A percentile compares a stretch with the other conserved stretches of the same genome.
These are phyloP conservation scores for Dryobota labecula DNA, from an alignment of 2,888 invertebrate species.

Conservation along the genomic window DNA sequence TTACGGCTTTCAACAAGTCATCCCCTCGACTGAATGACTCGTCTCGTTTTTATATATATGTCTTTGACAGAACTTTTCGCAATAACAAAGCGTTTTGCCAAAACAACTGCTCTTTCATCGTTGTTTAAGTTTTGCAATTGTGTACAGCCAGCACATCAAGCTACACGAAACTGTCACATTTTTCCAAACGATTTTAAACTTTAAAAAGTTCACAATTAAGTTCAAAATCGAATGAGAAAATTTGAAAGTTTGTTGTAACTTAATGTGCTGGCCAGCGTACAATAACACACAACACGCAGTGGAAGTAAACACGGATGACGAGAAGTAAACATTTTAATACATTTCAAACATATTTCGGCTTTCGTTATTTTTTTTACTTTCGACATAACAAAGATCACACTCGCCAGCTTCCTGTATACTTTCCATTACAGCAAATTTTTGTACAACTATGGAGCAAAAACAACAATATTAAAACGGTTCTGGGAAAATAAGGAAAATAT, in stretches of 20 bases:
- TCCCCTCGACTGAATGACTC: constrained; percentile 31
- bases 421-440: constrained; percentile 33
- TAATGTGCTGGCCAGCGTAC: too few relatives aligned
- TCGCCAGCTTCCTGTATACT: constrained; percentile 39
- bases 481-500: constrained; percentile 48
- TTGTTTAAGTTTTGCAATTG: constrained; percentile 60
- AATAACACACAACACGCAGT: constrained; percentile 41
- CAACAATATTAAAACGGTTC: constrained; percentile 38
- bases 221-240: too few relatives aligned
- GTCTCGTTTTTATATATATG: constrained; percentile 35
- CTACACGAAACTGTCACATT: too few relatives aligned
- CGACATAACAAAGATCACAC: constrained; percentile 57
- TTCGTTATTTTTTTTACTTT: constrained; percentile 58
- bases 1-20: constrained; percentile 51
- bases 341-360: constrained; percentile 40
- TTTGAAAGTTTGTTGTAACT: too few relatives aligned
- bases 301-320: constrained; percentile 54
- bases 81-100: constrained; percentile 49
- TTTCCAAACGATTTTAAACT: too few relatives aligned
- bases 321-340: constrained; percentile 57
- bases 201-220: too few relatives aligned
- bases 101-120: constrained; percentile 54
- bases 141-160: too few relatives aligned
- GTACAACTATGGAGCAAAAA: constrained; percentile 45
- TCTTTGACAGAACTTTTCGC: constrained; percentile 43